Base-by-base conservation (phyloP, 1,140 invertebrate species). In the Anoplolepis gracilipes region DNA sequence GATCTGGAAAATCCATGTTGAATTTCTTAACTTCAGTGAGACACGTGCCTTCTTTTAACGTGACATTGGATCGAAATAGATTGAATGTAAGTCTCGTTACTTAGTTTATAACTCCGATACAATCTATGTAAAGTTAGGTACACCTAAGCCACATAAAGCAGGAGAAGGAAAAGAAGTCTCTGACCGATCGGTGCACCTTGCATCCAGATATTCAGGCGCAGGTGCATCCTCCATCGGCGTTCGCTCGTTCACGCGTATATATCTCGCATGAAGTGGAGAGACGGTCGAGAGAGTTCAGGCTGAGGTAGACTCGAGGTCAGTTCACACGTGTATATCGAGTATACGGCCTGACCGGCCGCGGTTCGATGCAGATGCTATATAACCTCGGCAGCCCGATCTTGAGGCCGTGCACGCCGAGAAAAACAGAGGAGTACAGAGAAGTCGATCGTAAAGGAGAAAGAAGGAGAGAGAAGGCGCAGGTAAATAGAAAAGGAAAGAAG, bases 281-380 rank as follows among this genome's bases (percentile, higher is more conserved):
- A 65, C 46, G 75, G 65, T 28, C 73, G 46, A 64, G 22, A 1
- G 72, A 64, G 67, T 85, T 85, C 79, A 64, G 33, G 19, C 10
- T 67, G 39, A 36, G 33, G 53, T 28, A 22, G 49, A 49, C 59
- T 88, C 77, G 87, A 88, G 84, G 77, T 89, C 87, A 73, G 73
- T 89, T 88, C 65, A 75, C 28, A 49, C 84, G 64, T 36, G 81
- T 53, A 61, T 59, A 61, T 53, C 59, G 72, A 76, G 46, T 73
- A n/a, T 55, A 42, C 61, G n/a, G 61, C 25, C 75, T 49, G 42
- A 16, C 39, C 13, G 25, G 49, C 19, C 69, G 46, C 49, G n/a
- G 53, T 62, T 57, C 84, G 77, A 86, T 86, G 84, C 72, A 79
- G 87, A 85, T 88, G 49, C 67, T 49, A 3, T 46, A 89, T 57